Base-by-base conservation (phyloP, 2,113 vertebrate species). In the Myxocyprinus asiaticus region DNA sequence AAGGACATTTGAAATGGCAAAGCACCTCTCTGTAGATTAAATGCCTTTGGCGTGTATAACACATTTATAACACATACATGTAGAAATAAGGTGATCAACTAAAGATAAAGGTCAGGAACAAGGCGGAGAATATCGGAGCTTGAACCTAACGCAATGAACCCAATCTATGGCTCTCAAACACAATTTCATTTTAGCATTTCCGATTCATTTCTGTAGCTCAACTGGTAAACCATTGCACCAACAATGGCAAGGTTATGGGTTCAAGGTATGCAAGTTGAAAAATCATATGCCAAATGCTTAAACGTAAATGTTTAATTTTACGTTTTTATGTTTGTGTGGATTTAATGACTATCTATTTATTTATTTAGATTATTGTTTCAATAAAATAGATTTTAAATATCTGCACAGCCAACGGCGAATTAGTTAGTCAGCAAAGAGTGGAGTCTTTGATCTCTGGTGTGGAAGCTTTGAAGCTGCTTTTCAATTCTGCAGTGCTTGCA, bases 401-500 rank as follows among this genome's bases (percentile, higher is more conserved):
- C 64, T 76, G 73, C 14, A 76, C 5, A 14, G 48, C 17, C n/a
- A 51, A n/a, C 61, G 44, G 56, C 47, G 69, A 5, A 4, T 43
- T 48, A 47, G 50, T 72, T 81, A 59, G 71, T 67, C 66, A 67
- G 17, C 17, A 47, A 65, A 55, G 43, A 47, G 45, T 11, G 55
- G 0, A 67, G 55, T 9, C 44, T 50, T 73, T 68, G 53, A 81
- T 67, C 64, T 67, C 22, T 9, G 15, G 45, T 73, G 59, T 75
- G 48, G 42, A 66, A 58, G 61, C 51, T 53, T 71, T 79, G 62
- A 71, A 65, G 67, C 22, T 10, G 14, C 56, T 9, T 9, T 8
- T 44, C 42, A n/a, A 55, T 73, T 66, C 51, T 80, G 69, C 78
- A 80, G 78, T 73, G 44, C 73, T 45, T 50, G 66, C 43, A 67